Base-by-base conservation (phyloP, 2,888 invertebrate species). In the Dioctria linearis region DNA sequence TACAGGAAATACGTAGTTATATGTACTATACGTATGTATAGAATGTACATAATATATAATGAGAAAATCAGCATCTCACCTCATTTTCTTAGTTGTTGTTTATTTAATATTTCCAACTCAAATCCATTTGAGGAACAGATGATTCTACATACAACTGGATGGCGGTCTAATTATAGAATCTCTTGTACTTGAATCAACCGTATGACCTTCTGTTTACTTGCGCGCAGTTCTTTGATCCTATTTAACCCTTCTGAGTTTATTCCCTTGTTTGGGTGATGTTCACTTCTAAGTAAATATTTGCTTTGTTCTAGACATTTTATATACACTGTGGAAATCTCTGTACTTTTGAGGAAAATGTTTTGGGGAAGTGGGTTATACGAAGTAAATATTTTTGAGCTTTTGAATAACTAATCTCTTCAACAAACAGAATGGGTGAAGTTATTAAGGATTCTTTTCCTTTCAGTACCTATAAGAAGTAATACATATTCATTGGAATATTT, bases 91-190 rank as follows among this genome's bases (percentile, higher is more conserved):
- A 25, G 9, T n/a, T 11, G 54, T n/a, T 59, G 57, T 75, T 75
- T 75, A 43, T 75, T 75, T 75, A 59, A 57, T 57, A 40, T 59
- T 40, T 49, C 57, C 51, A 13, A 37, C 9, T 59, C 59, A 59
- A 75, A 59, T 59, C 59, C 73, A 75, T 59, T 75, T 75, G 73
- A 25, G 59, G 43, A 75, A 42, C 73, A 75, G 73, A 75, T 75
- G 73, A 75, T 42, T 59, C 73, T 57, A 40, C 42, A 75, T 25
- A 25, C 25, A 25, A 25, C 25, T 25, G 25, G 25, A 75, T 13
- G 42, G 59, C 57, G 11, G 40, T 75, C 76, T 76, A 76, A 76
- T 76, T 76, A 76, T 76, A 76, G 76, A 76, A 51, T 57, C 46
- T 76, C 76, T 39, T 63, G 61, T 40, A 76, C 63, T 76, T 49